A percentile compares a stretch with the other conserved stretches of the same genome.
Conservation (phyloP, 2,797 vertebrate species). For the Betta splendens region DNA sequence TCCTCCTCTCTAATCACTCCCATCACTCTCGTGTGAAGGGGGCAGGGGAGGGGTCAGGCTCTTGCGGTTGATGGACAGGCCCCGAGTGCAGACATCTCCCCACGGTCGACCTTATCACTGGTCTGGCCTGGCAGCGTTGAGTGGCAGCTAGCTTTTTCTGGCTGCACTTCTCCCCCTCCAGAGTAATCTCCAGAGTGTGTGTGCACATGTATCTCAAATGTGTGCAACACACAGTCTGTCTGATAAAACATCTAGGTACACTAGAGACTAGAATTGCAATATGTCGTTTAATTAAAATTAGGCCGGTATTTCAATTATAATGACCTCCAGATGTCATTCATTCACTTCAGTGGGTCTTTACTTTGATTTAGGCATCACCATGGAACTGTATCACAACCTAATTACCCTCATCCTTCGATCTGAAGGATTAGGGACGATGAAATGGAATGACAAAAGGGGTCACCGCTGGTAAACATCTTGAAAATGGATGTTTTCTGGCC, state of each 20-base stretch:
- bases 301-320: constrained; percentile 21
- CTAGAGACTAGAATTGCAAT: constrained; percentile 41
- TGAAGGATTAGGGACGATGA: too few relatives aligned
- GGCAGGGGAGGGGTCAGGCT: constrained; percentile 56
- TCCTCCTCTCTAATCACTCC: constrained; percentile 57
- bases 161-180: constrained; percentile 43
- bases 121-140: constrained; percentile 62
- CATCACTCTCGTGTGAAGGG: constrained; percentile 59
- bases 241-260: constrained; percentile 36
- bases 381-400: constrained; percentile 40
- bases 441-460: too few relatives aligned
- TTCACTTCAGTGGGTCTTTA: constrained; percentile 20
- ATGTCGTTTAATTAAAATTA: constrained; percentile 42
- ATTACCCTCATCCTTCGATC: constrained; percentile 43
- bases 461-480: too few relatives aligned
- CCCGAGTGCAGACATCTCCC: constrained; percentile 73
- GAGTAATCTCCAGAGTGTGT: constrained; percentile 40
- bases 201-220: neutral
- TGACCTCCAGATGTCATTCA: constrained; percentile 44
- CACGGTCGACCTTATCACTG: constrained; percentile 70
- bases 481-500: too few relatives aligned
- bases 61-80: constrained; percentile 76
- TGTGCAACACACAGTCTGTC: too few relatives aligned
- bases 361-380: constrained; percentile 13
- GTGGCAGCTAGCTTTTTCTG: constrained; percentile 74